Conservation (phyloP, 1,140 invertebrate species). For the Rhagoletis pomonella region DNA sequence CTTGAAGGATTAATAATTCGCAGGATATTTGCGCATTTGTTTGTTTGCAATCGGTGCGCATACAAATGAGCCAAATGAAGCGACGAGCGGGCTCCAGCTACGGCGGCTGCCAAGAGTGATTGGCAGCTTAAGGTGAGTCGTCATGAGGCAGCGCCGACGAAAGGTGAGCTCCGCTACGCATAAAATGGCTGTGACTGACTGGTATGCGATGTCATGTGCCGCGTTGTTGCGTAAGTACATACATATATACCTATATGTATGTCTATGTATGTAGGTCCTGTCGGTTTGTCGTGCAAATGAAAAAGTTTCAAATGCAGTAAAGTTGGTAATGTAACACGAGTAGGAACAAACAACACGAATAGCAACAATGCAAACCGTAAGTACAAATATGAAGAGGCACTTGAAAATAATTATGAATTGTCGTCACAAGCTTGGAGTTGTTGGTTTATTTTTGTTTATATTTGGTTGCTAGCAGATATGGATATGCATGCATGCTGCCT, state of each 20-base stretch:
- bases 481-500: not conserved
- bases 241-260: too few relatives aligned
- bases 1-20: conserved; percentile 58
- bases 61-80: conserved; percentile 47
- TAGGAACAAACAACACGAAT: conserved; percentile 26
- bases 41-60: conserved; percentile 3
- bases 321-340: conserved; percentile 26
- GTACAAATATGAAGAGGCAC: conserved; percentile 37
- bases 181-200: too few relatives aligned
- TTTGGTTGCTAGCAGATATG: not conserved
- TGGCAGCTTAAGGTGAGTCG: conserved; percentile 17
- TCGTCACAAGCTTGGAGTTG: not conserved
- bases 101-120: conserved; percentile 9
- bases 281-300: conserved; percentile 44
- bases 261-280: not conserved
- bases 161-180: too few relatives aligned
- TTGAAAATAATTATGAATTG: conserved; percentile 22
- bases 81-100: not conserved
- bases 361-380: conserved; percentile 26
- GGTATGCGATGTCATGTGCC: too few relatives aligned
- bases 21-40: conserved; percentile 56
- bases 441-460: not conserved
- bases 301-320: conserved; percentile 51
- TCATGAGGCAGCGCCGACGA: not conserved
- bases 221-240: too few relatives aligned